Percentiles rank a stretch among this genome's conserved stretches.
phyloP scores from a whole-genome alignment of 2,113 vertebrate genomes.

The Catharus fuscescens region DNA sequence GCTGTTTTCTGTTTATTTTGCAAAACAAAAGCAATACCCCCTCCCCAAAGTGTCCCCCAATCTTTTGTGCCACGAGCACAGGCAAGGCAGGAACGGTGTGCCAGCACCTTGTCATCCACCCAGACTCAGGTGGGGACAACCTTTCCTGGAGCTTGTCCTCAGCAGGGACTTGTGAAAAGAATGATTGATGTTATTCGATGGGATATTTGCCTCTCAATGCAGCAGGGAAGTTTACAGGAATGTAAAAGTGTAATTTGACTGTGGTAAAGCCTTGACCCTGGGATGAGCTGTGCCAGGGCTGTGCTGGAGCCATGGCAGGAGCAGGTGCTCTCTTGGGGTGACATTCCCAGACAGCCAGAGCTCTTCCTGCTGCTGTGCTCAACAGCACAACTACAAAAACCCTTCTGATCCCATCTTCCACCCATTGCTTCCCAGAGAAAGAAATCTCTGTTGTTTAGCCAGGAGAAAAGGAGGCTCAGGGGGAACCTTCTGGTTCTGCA shows the following conservation, averaged over 20 bases:
- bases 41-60: not conserved
- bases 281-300: not conserved
- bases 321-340: accelerated
- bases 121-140: accelerated
- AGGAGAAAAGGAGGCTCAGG: not conserved
- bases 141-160: not conserved
- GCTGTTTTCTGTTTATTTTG: slow-evolving; percentile 26
- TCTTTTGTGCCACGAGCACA: not conserved
- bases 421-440: not conserved
- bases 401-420: not conserved
- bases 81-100: not conserved
- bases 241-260: not conserved
- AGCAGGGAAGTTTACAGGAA: not conserved
- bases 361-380: not conserved
- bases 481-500: not conserved
- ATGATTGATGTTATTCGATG: accelerated
- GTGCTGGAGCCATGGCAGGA: not conserved
- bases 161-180: not conserved
- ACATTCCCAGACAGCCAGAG: not conserved
- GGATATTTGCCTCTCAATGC: not conserved
- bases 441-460: not conserved
- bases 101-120: not conserved
- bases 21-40: not conserved
- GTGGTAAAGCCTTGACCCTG: not conserved
- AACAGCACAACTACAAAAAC: not conserved